Evolutionary conservation across 2,113 vertebrate genomes (phyloP).

Genomic region (Cygnus buccinator): DNA sequence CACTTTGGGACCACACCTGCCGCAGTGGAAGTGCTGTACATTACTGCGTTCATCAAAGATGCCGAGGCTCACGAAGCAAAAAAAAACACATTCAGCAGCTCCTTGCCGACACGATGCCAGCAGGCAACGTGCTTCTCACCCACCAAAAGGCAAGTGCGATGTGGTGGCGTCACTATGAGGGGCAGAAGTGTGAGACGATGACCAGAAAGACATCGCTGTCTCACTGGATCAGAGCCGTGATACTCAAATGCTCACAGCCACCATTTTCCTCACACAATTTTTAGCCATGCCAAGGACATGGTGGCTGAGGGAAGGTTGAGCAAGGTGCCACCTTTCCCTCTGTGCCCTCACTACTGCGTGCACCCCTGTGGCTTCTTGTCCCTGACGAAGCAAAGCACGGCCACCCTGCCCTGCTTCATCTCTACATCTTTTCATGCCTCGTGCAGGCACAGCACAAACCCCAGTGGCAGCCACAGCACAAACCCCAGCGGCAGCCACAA

Average conservation of each 20-base stretch:
- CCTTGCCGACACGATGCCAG: neutral
- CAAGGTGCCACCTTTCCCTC: neutral
- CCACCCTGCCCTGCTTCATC: neutral
- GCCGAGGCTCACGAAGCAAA: neutral
- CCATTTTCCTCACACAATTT: neutral
- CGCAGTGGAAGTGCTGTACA: accelerated
- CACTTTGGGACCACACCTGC: neutral
- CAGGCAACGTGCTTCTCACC: neutral
- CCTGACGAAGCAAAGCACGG: neutral
- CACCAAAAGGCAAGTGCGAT: neutral
- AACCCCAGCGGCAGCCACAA: neutral
- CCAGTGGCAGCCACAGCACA: neutral
- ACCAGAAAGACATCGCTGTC: neutral
- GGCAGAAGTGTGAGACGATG: neutral
- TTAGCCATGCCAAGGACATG: accelerated
- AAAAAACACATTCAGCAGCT: neutral
- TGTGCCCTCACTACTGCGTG: neutral
- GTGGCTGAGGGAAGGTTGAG: neutral
- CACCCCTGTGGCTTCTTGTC: neutral
- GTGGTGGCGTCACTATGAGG: too few species aligned
- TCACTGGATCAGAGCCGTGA: neutral
- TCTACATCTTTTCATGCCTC: too few species aligned
- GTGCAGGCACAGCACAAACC: neutral
- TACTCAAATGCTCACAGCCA: neutral
- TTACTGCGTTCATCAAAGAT: neutral